Evolutionary conservation across 2,888 invertebrate species (phyloP), one percentile per base, ranked within the genome.

Genomic region (Dyspetes luteomarginatus): DNA sequence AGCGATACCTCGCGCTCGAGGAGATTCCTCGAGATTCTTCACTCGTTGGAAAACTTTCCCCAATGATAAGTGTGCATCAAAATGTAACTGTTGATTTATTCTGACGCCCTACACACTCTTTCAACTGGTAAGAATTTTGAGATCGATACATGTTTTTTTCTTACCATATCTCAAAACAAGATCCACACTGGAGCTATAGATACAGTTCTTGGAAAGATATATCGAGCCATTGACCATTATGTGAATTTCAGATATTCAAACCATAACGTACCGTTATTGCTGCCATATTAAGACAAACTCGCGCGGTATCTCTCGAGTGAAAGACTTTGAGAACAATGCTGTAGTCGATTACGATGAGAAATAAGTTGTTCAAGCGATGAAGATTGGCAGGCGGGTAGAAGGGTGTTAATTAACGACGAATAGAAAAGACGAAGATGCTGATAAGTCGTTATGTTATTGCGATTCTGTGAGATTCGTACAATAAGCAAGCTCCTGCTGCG

Each of bases 361-460:
- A 67, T 48, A 67, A 58, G 50, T 67, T 67, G 48, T 58, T 26
- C 24, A 26, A 55, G 5, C 41, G 7, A 28, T 2, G 56, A 45
- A 36, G 24, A 52, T 52, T n/a, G n/a, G 36, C 36, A 36, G 24
- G 9, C 15, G 4, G 24, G 19, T n/a, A 58, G 48, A n/a, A 43
- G 36, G 17, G 12, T 56, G 64, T 73, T 73, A 78, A 79, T 73
- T 79, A 73, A 69, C 36, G 17, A 52, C 48, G 55, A 68, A 62
- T 64, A 74, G 45, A 64, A 45, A 56, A 73, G 24, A 28, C 19
- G 24, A 26, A 69, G 26, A 71, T 28, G 22, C 19, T 28, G 17
- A 69, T 17, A 43, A 30, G 43, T 30, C 28, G 24, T 62, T 56
- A 56, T 26, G 41, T 24, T 55, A 22, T 30, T 7, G 22, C 30